Conservation (phyloP, 2,113 vertebrate species). For the Eretmochelys imbricata region DNA sequence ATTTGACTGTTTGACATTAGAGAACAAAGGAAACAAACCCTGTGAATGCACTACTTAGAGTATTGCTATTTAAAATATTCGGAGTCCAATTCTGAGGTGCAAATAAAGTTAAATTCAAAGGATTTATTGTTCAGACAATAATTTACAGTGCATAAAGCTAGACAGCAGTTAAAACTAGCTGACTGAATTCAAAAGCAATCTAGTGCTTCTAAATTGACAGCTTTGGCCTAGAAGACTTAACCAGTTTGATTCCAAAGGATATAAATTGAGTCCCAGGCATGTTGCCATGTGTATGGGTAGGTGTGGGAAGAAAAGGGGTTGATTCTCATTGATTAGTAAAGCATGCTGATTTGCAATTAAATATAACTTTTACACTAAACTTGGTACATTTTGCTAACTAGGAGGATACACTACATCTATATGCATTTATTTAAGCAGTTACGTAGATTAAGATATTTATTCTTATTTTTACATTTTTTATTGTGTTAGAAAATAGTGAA, state of each 20-base stretch:
- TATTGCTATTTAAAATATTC: not conserved
- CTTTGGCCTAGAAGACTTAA: not conserved
- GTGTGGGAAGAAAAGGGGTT: not conserved
- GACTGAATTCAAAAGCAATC: not conserved
- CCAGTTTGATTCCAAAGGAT: not conserved
- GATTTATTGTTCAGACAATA: not conserved
- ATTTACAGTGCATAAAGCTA: not conserved
- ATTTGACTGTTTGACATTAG: not conserved
- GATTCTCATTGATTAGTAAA: not conserved
- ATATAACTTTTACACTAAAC: not conserved
- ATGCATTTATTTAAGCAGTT: not conserved
- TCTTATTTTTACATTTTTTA: not conserved
- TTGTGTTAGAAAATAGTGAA: not conserved
- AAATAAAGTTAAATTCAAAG: not conserved
- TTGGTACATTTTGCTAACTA: not conserved
- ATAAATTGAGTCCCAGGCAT: slow-evolving; percentile 6
- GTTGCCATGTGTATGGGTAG: not conserved
- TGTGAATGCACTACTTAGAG: not conserved
- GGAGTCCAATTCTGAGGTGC: not conserved
- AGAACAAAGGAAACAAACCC: not conserved
- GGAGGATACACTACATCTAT: not conserved
- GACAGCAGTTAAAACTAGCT: not conserved
- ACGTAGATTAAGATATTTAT: not conserved
- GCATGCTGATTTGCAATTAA: not conserved
- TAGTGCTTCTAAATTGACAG: not conserved